phyloP scores from a whole-genome alignment of 2,113 vertebrate genomes.

The Sitta europaea region DNA sequence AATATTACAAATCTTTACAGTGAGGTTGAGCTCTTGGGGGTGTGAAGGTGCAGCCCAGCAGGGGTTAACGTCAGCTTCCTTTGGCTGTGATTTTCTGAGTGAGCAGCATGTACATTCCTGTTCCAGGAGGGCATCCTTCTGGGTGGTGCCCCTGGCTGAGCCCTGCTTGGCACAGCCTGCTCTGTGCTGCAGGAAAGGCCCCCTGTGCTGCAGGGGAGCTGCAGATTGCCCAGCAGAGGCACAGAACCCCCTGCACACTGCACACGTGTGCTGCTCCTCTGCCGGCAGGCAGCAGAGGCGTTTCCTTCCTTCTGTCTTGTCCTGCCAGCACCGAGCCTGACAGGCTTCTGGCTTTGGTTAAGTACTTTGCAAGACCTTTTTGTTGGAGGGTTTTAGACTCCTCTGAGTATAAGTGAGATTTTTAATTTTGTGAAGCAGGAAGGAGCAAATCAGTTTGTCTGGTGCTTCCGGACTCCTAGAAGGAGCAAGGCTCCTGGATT shows the following conservation, averaged over 20 bases:
- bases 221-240: not conserved
- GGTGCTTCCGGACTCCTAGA: constrained; percentile 68
- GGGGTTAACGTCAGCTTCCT: not conserved
- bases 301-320: constrained; percentile 53
- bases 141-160: not conserved
- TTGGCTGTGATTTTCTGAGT: accelerated
- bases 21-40: not conserved
- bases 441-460: constrained; percentile 76
- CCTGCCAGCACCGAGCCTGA: constrained; percentile 22
- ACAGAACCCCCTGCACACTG: not conserved
- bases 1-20: not conserved
- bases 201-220: not conserved
- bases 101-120: not conserved
- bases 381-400: constrained; percentile 61
- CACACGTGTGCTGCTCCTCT: not conserved
- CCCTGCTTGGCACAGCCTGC: not conserved
- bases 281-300: not conserved
- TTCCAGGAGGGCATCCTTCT: not conserved
- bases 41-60: not conserved
- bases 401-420: constrained; percentile 73
- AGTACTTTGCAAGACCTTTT: constrained; percentile 62
- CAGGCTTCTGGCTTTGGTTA: constrained; percentile 79
- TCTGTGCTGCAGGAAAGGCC: not conserved
- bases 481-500: constrained; percentile 64
- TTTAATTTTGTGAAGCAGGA: constrained; percentile 78